These are phyloP conservation scores for Corythornis cristatus DNA, from an alignment of 2,113 vertebrate species.

Conservation along the genomic window DNA sequence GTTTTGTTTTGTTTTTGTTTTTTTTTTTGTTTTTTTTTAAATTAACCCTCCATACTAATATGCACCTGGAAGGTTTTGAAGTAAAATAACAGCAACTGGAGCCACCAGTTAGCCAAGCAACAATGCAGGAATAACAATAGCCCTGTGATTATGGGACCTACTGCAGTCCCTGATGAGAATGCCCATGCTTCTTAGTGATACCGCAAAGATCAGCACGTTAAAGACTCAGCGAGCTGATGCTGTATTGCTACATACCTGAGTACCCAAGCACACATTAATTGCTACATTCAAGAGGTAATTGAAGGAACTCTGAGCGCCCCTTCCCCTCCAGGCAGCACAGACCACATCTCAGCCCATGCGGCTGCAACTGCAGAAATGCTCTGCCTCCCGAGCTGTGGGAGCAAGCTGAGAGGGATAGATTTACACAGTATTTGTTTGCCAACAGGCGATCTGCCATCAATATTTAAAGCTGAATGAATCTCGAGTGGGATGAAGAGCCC, in stretches of 20 bases:
- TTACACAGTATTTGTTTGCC: constrained; percentile 18
- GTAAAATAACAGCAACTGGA: neutral
- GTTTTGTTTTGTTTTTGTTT: neutral
- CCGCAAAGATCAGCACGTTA: neutral
- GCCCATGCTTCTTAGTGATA: neutral
- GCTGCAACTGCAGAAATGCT: neutral
- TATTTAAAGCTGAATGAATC: constrained; percentile 54
- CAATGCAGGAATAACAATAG: neutral
- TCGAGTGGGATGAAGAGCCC: constrained; percentile 54
- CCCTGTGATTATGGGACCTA: neutral
- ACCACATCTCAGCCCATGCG: neutral
- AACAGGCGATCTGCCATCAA: constrained; percentile 18
- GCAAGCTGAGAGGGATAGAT: neutral
- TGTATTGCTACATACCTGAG: neutral
- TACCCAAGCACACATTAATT: neutral
- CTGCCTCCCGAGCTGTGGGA: neutral
- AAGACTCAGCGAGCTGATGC: neutral
- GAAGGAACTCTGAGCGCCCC: neutral
- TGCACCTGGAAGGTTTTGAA: neutral
- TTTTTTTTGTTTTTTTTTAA: neutral
- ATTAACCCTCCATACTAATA: neutral
- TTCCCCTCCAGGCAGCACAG: neutral
- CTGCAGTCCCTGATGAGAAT: neutral
- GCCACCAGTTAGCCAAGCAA: neutral
- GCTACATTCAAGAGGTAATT: neutral